These are phyloP conservation scores for Acrocephalus arundinaceus DNA, from an alignment of 2,113 vertebrate genomes.

Conservation along the genomic window DNA sequence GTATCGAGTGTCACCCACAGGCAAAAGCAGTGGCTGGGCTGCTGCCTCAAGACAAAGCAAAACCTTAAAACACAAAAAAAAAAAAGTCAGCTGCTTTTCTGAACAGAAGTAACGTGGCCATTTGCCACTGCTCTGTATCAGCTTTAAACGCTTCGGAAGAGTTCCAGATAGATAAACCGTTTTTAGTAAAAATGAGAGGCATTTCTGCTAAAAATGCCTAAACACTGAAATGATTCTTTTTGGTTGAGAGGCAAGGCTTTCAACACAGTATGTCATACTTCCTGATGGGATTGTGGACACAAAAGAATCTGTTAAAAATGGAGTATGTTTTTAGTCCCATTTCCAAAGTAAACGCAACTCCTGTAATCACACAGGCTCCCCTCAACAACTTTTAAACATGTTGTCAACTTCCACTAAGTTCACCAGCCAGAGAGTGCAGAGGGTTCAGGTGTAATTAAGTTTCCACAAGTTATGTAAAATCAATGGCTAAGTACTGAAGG, in stretches of 20 bases:
- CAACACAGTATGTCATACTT: slow-evolving; percentile 31
- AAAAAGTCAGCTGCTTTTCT: slow-evolving; percentile 19
- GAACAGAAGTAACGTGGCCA: not conserved
- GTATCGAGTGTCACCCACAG: slow-evolving; percentile 24
- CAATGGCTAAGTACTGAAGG: not conserved
- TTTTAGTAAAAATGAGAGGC: slow-evolving; percentile 3
- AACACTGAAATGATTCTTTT: slow-evolving; percentile 11
- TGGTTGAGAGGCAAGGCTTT: not conserved
- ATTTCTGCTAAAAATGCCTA: slow-evolving; percentile 1
- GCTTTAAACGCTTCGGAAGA: not conserved
- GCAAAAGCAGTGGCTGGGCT: not conserved
- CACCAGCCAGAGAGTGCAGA: not conserved
- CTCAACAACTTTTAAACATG: slow-evolving; percentile 33
- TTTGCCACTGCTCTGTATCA: not conserved
- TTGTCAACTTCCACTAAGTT: slow-evolving; percentile 14
- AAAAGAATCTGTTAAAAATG: slow-evolving; percentile 17
- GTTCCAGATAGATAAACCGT: not conserved
- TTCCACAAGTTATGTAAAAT: slow-evolving; percentile 57
- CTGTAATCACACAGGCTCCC: slow-evolving; percentile 41
- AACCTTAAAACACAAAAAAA: not conserved
- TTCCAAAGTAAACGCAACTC: slow-evolving; percentile 27
- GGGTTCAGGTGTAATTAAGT: slow-evolving; percentile 19
- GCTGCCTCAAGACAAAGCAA: slow-evolving; percentile 42
- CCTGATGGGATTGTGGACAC: not conserved
- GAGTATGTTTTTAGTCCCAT: not conserved